Conservation (phyloP, 2,113 vertebrate genomes). For the Nerophis lumbriciformis region DNA sequence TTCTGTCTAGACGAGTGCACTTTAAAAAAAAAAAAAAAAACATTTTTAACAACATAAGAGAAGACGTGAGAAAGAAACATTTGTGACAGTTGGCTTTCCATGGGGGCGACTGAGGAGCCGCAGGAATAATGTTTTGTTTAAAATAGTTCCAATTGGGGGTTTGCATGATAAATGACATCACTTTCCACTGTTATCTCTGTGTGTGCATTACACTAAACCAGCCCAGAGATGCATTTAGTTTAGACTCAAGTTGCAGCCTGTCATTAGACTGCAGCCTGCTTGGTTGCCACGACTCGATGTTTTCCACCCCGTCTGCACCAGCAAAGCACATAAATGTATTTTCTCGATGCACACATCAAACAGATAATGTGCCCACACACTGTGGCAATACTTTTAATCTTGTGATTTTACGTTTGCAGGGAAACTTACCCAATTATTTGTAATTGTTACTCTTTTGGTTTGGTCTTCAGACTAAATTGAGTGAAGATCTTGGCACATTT, state of each 20-base stretch:
- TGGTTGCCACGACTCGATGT: constrained; percentile 60
- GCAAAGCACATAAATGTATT: constrained; percentile 54
- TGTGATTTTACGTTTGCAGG: not conserved
- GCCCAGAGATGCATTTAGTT: constrained; percentile 41
- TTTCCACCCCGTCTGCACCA: constrained; percentile 57
- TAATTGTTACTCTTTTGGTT: constrained; percentile 23
- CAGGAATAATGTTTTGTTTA: constrained; percentile 46
- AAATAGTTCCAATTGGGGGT: constrained; percentile 36
- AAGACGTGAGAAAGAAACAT: constrained; percentile 20
- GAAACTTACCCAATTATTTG: constrained; percentile 22
- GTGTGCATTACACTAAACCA: constrained; percentile 15
- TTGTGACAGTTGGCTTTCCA: constrained; percentile 23
- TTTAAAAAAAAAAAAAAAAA: not conserved
- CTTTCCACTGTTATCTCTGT: constrained; percentile 57
- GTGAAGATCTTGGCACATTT: constrained; percentile 13
- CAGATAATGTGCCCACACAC: constrained; percentile 40
- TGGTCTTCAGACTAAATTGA: constrained; percentile 13
- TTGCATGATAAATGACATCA: constrained; percentile 48
- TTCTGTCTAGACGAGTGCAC: constrained; percentile 8
- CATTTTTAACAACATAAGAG: constrained; percentile 16
- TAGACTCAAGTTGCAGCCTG: constrained; percentile 44
- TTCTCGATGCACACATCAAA: constrained; percentile 56
- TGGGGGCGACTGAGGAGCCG: constrained; percentile 3
- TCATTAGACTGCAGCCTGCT: constrained; percentile 58
- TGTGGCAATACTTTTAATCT: constrained; percentile 1